Evolutionary conservation across 1,140 invertebrate species (phyloP).

Genomic region (Diabrotica undecimpunctata): DNA sequence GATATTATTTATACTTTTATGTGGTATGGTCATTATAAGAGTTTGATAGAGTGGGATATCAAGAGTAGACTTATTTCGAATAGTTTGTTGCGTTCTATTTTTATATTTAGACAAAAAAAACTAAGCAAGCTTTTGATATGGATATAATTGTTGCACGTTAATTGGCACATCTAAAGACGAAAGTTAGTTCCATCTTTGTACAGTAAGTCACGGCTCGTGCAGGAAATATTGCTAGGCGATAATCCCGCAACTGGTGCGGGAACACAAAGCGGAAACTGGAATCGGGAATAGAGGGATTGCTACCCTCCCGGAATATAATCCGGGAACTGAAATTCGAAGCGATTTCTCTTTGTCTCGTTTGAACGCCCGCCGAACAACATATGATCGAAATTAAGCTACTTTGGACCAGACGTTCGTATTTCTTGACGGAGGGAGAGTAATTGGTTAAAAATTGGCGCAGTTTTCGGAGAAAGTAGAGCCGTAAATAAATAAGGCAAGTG

Average conservation of each 20-base stretch:
- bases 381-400: conserved; percentile 2
- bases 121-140: too few relatives aligned
- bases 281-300: neutral
- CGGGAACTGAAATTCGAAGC: conserved; percentile 11
- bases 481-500: too few relatives aligned
- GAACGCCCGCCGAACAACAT: conserved; percentile 17
- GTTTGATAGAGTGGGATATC: too few relatives aligned
- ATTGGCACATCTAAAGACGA: conserved; percentile 8
- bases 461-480: too few relatives aligned
- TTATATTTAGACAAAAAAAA: too few relatives aligned
- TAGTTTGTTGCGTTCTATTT: too few relatives aligned
- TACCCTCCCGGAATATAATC: conserved; percentile 12
- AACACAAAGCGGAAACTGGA: neutral
- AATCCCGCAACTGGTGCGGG: conserved; percentile 10
- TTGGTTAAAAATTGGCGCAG: too few relatives aligned
- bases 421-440: neutral
- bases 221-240: conserved; percentile 15
- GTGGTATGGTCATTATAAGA: too few relatives aligned
- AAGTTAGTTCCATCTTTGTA: conserved; percentile 6
- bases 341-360: neutral
- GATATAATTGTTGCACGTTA: neutral
- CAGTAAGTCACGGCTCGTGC: conserved; percentile 14
- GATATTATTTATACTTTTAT: too few relatives aligned
- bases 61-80: too few relatives aligned
- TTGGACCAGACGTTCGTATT: neutral